phyloP scores from a whole-genome alignment of 2,797 vertebrate species.

The Tachyglossus aculeatus region DNA sequence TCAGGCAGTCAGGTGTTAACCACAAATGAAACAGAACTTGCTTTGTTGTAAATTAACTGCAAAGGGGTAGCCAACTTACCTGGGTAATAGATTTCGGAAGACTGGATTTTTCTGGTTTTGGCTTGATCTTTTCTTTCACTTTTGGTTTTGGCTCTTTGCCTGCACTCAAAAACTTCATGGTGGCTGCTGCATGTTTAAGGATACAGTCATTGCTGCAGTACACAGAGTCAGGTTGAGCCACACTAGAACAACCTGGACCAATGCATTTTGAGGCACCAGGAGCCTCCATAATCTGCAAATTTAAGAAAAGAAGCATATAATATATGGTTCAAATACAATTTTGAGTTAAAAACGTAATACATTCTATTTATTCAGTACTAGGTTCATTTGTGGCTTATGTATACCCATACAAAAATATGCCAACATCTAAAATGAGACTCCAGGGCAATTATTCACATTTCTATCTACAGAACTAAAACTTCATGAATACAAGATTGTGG shows the following conservation, averaged over 20 bases:
- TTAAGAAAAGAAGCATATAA: neutral
- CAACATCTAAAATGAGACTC: too few relatives aligned
- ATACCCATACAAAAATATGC: too few relatives aligned
- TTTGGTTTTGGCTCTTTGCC: slow-evolving; percentile 81
- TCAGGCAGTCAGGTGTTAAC: too few relatives aligned
- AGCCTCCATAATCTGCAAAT: slow-evolving; percentile 66
- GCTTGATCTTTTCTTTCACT: slow-evolving; percentile 81
- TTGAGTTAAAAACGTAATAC: neutral
- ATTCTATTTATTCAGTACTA: accelerated
- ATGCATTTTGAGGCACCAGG: slow-evolving; percentile 84
- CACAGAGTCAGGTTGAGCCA: slow-evolving; percentile 89
- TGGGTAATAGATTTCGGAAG: slow-evolving; percentile 71
- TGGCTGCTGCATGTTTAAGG: slow-evolving; percentile 89
- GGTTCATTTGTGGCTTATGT: neutral
- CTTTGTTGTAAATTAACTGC: too few relatives aligned
- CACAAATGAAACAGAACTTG: too few relatives aligned
- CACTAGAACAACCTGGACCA: slow-evolving; percentile 85
- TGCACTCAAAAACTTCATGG: slow-evolving; percentile 87
- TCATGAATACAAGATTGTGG: neutral
- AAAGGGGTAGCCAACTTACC: slow-evolving; percentile 74
- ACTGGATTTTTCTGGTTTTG: slow-evolving; percentile 74
- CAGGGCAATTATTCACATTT: neutral
- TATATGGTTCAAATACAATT: neutral
- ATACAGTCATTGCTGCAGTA: slow-evolving; percentile 96
- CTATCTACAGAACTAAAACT: too few relatives aligned